phyloP scores from a whole-genome alignment of 2,113 vertebrate genomes.

The Atrichornis clamosus region DNA sequence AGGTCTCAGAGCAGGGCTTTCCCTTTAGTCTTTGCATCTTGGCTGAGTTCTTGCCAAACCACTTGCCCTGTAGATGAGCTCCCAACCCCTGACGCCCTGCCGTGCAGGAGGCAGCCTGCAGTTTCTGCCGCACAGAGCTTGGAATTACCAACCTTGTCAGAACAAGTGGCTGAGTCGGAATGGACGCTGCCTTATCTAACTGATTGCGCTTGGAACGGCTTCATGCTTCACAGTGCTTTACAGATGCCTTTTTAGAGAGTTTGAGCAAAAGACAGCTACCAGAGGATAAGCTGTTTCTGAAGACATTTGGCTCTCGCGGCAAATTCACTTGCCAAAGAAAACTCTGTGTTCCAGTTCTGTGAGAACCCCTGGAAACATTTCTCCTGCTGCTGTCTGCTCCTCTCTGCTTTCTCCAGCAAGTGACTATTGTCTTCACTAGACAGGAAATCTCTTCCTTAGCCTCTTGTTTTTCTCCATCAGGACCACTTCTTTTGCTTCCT shows the following conservation, averaged over 20 bases:
- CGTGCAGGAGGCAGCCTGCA: neutral
- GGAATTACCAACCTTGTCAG: neutral
- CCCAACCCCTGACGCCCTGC: neutral
- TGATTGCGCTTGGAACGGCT: constrained; percentile 22
- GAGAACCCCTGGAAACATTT: constrained; percentile 53
- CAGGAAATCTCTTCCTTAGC: neutral
- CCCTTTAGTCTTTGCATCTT: neutral
- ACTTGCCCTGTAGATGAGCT: neutral
- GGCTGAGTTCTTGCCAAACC: neutral
- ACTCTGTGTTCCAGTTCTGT: constrained; percentile 30
- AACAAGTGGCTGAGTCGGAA: neutral
- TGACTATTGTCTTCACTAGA: constrained; percentile 12
- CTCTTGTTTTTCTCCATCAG: neutral
- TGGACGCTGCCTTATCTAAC: constrained; percentile 26
- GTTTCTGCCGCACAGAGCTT: neutral
- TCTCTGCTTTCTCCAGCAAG: constrained; percentile 23
- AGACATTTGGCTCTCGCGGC: constrained; percentile 44
- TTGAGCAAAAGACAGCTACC: constrained; percentile 24
- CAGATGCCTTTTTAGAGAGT: constrained; percentile 2
- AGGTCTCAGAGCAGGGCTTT: neutral
- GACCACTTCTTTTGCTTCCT: neutral
- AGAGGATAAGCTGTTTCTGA: constrained; percentile 46
- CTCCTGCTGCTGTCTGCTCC: constrained; percentile 21
- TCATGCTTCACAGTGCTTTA: neutral
- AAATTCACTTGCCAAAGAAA: constrained; percentile 55